Evolutionary conservation across 2,888 invertebrate species (phyloP).

Genomic region (Caenorhabditis japonica): DNA sequence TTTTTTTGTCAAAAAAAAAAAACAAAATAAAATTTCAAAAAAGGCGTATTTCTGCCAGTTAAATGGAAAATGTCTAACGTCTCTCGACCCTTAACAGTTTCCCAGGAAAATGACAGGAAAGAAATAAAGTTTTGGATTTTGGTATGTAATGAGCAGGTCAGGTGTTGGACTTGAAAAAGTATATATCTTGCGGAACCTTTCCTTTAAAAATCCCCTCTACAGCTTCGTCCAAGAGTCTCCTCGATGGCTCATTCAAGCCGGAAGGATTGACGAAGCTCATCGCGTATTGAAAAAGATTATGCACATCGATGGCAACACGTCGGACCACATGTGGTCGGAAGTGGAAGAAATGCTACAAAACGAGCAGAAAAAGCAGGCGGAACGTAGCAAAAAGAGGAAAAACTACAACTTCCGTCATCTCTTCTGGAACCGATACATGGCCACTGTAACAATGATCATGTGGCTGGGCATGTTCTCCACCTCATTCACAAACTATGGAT

Average conservation of each 20-base stretch:
- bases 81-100: too few species aligned
- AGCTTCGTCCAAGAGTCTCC: slow-evolving; percentile 72
- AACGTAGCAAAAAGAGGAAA: slow-evolving; percentile 48
- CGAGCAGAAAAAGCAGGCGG: slow-evolving; percentile 60
- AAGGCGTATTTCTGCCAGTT: too few species aligned
- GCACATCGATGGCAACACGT: slow-evolving; percentile 55
- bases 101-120: too few species aligned
- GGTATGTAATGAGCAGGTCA: too few species aligned
- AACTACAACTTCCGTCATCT: slow-evolving; percentile 64
- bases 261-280: slow-evolving; percentile 69
- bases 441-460: slow-evolving; percentile 61
- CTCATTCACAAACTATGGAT: slow-evolving; percentile 70
- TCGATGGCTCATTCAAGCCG: slow-evolving; percentile 71
- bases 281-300: slow-evolving; percentile 64
- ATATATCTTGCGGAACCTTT: too few species aligned
- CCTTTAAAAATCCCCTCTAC: too few species aligned
- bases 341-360: slow-evolving; percentile 62
- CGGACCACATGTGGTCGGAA: slow-evolving; percentile 52
- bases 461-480: slow-evolving; percentile 67
- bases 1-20: too few species aligned
- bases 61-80: too few species aligned
- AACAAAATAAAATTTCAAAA: too few species aligned
- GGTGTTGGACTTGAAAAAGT: too few species aligned
- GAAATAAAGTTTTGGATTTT: too few species aligned
- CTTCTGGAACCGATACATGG: slow-evolving; percentile 67